Conservation (phyloP, 92 coral and sea anemone genomes). For the Heteractis magnifica region DNA sequence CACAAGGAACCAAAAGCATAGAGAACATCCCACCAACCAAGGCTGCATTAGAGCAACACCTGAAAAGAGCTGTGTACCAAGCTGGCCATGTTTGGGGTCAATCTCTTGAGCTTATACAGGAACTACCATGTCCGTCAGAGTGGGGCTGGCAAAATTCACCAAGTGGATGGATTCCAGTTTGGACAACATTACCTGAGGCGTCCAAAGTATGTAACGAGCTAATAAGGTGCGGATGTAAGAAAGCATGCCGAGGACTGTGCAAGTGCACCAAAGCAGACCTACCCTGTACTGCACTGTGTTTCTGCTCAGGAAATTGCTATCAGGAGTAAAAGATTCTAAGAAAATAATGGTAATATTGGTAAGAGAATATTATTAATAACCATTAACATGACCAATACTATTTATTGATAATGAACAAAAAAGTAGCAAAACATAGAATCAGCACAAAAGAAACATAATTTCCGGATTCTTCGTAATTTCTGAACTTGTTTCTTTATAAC, state of each 20-base stretch:
- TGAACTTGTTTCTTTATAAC: not conserved
- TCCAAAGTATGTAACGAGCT: slow-evolving; percentile 47
- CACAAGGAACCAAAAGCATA: slow-evolving; percentile 38
- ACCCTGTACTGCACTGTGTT: slow-evolving; percentile 55
- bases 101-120: slow-evolving; percentile 27
- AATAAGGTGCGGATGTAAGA: slow-evolving; percentile 44
- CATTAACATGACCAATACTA: not conserved
- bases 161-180: slow-evolving; percentile 32
- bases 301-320: slow-evolving; percentile 28
- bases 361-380: not conserved
- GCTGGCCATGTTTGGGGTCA: slow-evolving; percentile 56
- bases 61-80: slow-evolving; percentile 49
- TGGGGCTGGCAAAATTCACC: slow-evolving; percentile 38
- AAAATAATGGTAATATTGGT: not conserved
- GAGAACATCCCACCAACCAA: slow-evolving; percentile 53
- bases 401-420: slow-evolving; percentile 4
- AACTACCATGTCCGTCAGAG: slow-evolving; percentile 35
- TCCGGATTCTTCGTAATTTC: not conserved
- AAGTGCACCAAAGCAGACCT: slow-evolving; percentile 48
- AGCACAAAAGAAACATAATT: not conserved
- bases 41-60: slow-evolving; percentile 38
- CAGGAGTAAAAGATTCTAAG: slow-evolving; percentile 13
- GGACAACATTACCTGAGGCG: slow-evolving; percentile 49
- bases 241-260: slow-evolving; percentile 38
- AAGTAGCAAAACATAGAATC: not conserved